Percentiles rank a stretch among this genome's conserved stretches.
Evolutionary conservation across 2,797 vertebrate species (phyloP).

Genomic region (Gadopsis bispinosus): DNA sequence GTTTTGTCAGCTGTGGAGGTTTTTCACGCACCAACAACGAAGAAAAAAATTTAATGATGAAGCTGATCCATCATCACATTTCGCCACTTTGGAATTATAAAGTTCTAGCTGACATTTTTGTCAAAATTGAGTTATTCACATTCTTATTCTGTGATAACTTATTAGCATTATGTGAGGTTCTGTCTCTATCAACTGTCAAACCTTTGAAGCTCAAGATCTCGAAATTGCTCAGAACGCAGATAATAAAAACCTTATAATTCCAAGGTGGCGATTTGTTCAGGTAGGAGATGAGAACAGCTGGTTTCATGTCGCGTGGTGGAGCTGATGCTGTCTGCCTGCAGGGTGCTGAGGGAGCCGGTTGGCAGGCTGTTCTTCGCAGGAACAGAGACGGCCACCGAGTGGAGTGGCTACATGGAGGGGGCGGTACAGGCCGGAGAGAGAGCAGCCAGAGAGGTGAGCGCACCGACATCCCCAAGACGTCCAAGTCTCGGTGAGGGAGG

Average conservation of each 20-base stretch:
- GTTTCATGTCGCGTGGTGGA: background rate
- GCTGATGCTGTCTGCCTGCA: conserved; percentile 57
- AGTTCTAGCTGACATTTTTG: too few species aligned
- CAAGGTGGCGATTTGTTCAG: background rate
- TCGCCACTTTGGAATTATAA: too few species aligned
- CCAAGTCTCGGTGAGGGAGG: too few species aligned
- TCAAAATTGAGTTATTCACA: too few species aligned
- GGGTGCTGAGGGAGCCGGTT: conserved; percentile 91
- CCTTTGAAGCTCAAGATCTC: too few species aligned
- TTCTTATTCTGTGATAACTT: too few species aligned
- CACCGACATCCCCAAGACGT: background rate
- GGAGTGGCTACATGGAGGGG: conserved; percentile 99
- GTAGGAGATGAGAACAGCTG: background rate
- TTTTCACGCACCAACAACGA: too few species aligned
- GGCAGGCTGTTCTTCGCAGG: conserved; percentile 94
- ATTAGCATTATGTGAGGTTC: too few species aligned
- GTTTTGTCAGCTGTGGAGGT: background rate
- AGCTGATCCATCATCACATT: background rate
- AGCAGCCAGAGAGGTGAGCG: conserved; percentile 93
- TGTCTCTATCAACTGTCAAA: too few species aligned
- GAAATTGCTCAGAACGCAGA: too few species aligned
- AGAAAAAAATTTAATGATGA: too few species aligned
- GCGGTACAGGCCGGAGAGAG: conserved; percentile 96
- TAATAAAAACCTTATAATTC: too few species aligned
- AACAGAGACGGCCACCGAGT: conserved; percentile 95